Base-by-base conservation (phyloP, 1,140 invertebrate species). In the Drosophila arawakana region DNA sequence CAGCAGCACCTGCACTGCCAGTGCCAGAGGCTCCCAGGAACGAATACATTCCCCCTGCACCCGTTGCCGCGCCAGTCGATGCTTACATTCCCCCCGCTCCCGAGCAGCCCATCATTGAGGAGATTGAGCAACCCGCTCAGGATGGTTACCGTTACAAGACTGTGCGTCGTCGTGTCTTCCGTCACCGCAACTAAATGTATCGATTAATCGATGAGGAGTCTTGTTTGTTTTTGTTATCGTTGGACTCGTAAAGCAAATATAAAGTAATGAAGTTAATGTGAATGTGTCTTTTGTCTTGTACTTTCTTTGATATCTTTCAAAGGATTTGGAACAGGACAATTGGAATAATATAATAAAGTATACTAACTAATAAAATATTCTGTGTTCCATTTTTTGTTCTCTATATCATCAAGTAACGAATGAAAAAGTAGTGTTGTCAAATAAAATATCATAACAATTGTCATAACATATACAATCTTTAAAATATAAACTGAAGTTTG, bases 111-210 rank as follows among this genome's bases (percentile, higher is more conserved):
- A 15, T 69, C 11, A 8, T 73, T 13, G 79, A 81, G 55, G 77
- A 81, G 73, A 80, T 80, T 55, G 80, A 81, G 60, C 80, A 81
- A 55, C 80, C 77, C 2, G 73, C 80, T 39, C 66, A 81, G 76
- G 78, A 81, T 50, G 83, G 83, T 44, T 88, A 88, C 47, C 83
- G 73, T 37, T 88, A 88, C 58, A 84, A 88, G 73, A 88, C 83
- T 13, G 83, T 79, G 34, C 83, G 81, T 35, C 83, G 81, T 60
- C 78, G 79, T 7, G 83, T 84, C 60, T 88, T 80, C 76, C 81
- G 83, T 60, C 70, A 80, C 69, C 83, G 83, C 59, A 67, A 70
- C 67, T 88, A 88, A 78, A 34, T 37, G n/a, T 35, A 34, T 18
- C 10, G 21, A 25, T 18, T 39, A 49, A 41, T 73, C 59, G 15